Conservation (phyloP, 2,797 vertebrate genomes). For the Propithecus deckenii region DNA sequence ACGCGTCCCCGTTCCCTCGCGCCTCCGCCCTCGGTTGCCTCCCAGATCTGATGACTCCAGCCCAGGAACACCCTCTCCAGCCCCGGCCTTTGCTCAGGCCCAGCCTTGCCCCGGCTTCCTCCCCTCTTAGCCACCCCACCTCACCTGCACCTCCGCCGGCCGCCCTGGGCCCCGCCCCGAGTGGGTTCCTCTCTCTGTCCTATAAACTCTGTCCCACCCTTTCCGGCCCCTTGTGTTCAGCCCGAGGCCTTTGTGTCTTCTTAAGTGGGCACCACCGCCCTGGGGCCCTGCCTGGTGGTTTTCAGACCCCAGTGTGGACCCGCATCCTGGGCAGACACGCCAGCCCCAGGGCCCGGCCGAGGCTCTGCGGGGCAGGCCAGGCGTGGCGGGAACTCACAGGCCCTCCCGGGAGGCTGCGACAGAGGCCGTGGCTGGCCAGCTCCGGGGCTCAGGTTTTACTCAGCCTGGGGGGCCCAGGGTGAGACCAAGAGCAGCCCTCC, state of each 20-base stretch:
- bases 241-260: not conserved
- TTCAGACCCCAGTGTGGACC: not conserved
- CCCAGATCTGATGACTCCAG: fast-evolving
- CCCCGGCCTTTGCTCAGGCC: not conserved
- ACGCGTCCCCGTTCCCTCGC: fast-evolving
- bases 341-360: fast-evolving
- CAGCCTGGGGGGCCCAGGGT: no score
- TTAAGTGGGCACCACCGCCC: fast-evolving
- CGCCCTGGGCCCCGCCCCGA: not conserved
- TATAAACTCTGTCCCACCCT: not conserved
- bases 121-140: not conserved
- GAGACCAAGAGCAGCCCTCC: not conserved
- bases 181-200: not conserved
- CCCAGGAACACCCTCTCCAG: not conserved
- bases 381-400: not conserved
- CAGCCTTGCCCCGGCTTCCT: not conserved
- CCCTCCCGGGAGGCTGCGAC: fast-evolving
- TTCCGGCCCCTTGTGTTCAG: not conserved
- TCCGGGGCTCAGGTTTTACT: not conserved
- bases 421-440: not conserved
- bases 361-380: fast-evolving
- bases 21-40: fast-evolving
- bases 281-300: fast-evolving
- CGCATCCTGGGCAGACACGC: fast-evolving
- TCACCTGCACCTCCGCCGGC: not conserved